A percentile compares a stretch with the other conserved stretches of the same genome.
Conservation (phyloP, 2,113 vertebrate species). For the Phocoena sinus region DNA sequence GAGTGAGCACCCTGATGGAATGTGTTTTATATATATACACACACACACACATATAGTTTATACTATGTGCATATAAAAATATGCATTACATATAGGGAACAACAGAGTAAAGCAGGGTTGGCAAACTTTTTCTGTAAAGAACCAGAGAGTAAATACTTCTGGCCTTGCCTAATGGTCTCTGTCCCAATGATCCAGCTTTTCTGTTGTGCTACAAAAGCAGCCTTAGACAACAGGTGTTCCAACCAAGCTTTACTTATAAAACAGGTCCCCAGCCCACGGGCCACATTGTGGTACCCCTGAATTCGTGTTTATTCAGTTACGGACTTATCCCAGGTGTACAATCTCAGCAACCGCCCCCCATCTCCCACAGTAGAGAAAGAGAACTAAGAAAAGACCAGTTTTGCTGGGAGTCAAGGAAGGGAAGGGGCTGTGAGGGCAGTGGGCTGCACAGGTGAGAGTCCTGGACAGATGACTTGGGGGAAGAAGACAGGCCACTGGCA, state of each 20-base stretch:
- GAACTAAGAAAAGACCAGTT: neutral
- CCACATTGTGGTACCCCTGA: neutral
- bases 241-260: neutral
- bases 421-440: neutral
- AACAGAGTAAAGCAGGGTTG: neutral
- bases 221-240: neutral
- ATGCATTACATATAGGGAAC: neutral
- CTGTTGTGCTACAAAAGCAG: neutral
- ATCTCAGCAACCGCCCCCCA: neutral
- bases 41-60: neutral
- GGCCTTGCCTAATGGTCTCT: neutral
- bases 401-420: neutral
- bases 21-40: neutral
- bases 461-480: neutral
- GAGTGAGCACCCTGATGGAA: neutral
- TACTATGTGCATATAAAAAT: neutral
- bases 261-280: neutral
- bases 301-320: neutral
- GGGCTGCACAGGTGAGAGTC: neutral
- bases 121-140: neutral
- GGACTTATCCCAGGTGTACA: neutral
- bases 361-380: neutral
- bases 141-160: neutral
- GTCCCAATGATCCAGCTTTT: neutral
- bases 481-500: neutral